Evolutionary conservation across 2,797 vertebrate species (phyloP), one percentile per base, ranked within the genome.

Genomic region (Gorsachius magnificus): DNA sequence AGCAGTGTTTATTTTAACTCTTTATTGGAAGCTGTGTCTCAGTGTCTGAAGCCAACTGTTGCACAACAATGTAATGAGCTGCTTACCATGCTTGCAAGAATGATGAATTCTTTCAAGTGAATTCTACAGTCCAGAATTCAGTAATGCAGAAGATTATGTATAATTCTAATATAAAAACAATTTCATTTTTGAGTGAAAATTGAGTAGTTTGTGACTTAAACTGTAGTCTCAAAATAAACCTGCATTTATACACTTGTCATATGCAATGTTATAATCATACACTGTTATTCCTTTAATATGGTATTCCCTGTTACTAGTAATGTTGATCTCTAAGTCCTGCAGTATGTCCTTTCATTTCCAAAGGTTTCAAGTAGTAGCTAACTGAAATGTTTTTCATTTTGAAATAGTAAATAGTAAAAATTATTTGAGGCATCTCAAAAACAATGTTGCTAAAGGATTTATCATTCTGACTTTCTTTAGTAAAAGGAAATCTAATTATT

Each of bases 391-490:
- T 31, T 90, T 72, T 56, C 21, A 57, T 61, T 96, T 95, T 90
- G 21, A 90, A 95, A 93, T n/a, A 95, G 72, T 9, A 84, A 92
- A 45, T 28, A 51, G 29, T 57, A 94, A 95, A 81, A 82, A 70
- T 38, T 1, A 68, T 89, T 84, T 76, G 28, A 61, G 86, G 33
- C 48, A 69, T 77, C 57, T 81, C 7, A 91, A 68, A 91, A 85
- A 66, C 22, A 71, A 60, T 11, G 13, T 53, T 48, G 68, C 16
- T 36, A 35, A 72, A 76, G 3, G 11, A 76, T 57, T 84, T 26
- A 71, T 63, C 11, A 45, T 61, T 78, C 56, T 50, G 9, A 54
- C 16, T 70, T 35, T 56, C 50, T 66, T 90, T 48, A 90, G 36
- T 41, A 16, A 92, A 88, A 86, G 36, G 74, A 95, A 90, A 87